Evolutionary conservation across 2,113 vertebrate genomes (phyloP), one percentile per base, ranked within the genome.

Genomic region (Poeciliopsis turrubarensis): DNA sequence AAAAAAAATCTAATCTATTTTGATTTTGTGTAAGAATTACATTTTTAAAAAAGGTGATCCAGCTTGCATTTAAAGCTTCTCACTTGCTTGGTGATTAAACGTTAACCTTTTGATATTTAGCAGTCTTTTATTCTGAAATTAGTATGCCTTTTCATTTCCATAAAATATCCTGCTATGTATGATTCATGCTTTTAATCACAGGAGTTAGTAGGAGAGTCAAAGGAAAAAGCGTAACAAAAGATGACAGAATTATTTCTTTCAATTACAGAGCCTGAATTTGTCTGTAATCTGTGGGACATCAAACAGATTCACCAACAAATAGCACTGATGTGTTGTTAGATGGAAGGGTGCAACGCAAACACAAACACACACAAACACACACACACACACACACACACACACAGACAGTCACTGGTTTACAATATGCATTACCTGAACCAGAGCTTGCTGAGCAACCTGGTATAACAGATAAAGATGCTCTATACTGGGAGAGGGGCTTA

Each of bases 391-490:
- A 72, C 27, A 71, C 17, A 65, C 8, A 68, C 19, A 68, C 15
- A 57, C 3, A 47, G 32, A 80, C 6, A 57, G 65, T 10, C 54
- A 71, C 30, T n/a, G 13, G 26, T 15, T 31, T n/a, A 67, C 65
- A 78, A n/a, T 6, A 29, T 0, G 75, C 37, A 65, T 47, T 3
- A 92, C 91, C 86, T 92, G 78, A 62, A 83, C 86, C 73, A 94
- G 79, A 84, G 85, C 72, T 7, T 80, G 71, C 31, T 91, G 87
- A 60, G 91, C 86, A 51, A 80, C 82, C 80, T 90, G 92, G 89
- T 91, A 93, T 51, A 93, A 86, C 44, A 88, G 67, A 76, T 84
- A 92, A 69, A 94, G 89, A 54, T 89, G 92, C 61, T 94, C 87
- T 60, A 92, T 70, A 80, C 92, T 92, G 44, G 90, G 91, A 67